A percentile compares a stretch with the other conserved stretches of the same genome.
These are phyloP conservation scores for Eumerus sabulonum DNA, from an alignment of 2,888 invertebrate genomes.

Conservation along the genomic window DNA sequence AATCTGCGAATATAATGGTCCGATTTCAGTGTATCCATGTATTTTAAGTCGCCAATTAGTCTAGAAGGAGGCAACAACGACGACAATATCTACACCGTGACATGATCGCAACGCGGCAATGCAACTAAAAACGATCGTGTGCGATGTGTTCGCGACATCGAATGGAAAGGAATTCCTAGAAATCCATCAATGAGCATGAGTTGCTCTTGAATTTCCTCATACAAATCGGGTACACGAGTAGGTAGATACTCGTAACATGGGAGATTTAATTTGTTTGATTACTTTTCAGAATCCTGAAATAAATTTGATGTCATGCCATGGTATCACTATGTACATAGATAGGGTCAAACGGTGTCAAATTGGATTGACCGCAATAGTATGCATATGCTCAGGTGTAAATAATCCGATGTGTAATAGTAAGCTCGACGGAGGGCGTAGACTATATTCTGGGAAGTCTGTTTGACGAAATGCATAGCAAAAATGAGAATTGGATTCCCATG, in stretches of 20 bases:
- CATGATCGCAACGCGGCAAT: too few species aligned
- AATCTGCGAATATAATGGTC: conserved; percentile 5
- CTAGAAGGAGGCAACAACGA: conserved; percentile 34
- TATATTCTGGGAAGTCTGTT: too few species aligned
- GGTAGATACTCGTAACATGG: too few species aligned
- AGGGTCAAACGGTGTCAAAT: conserved; percentile 13
- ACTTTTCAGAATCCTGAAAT: conserved; percentile 33
- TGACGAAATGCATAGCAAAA: too few species aligned
- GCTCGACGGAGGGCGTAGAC: too few species aligned
- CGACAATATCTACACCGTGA: conserved; percentile 4
- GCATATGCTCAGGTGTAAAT: too few species aligned
- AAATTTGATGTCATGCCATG: conserved; percentile 11
- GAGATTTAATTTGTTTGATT: conserved; percentile 30
- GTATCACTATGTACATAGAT: neutral
- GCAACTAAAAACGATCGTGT: too few species aligned
- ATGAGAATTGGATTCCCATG: too few species aligned
- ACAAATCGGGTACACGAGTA: too few species aligned
- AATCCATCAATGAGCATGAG: conserved; percentile 55
- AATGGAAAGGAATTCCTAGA: conserved; percentile 60
- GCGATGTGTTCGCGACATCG: conserved; percentile 10
- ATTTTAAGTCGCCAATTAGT: conserved; percentile 57
- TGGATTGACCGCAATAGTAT: too few species aligned
- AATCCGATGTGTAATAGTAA: too few species aligned
- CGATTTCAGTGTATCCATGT: conserved; percentile 25
- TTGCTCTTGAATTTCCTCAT: conserved; percentile 63